These are phyloP conservation scores for Euwallacea similis DNA, from an alignment of 1,140 invertebrate species.

Conservation along the genomic window DNA sequence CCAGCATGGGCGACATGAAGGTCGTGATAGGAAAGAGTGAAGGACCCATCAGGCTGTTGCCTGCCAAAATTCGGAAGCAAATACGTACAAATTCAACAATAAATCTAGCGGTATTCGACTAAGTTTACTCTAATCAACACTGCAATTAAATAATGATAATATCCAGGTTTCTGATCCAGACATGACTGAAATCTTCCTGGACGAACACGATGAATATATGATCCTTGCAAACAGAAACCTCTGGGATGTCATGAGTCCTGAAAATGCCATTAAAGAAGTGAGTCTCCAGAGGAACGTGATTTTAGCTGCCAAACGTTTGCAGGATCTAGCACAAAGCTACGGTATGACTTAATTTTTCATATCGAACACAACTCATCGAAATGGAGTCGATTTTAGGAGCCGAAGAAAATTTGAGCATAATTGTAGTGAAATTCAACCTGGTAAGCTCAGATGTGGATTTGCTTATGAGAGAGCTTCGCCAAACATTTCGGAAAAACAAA, in stretches of 20 bases:
- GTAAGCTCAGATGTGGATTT: slow-evolving; percentile 68
- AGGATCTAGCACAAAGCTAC: slow-evolving; percentile 81
- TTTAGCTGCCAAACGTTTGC: slow-evolving; percentile 75
- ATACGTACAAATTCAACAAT: slow-evolving; percentile 66
- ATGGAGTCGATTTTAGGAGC: slow-evolving; percentile 54
- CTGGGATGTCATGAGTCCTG: slow-evolving; percentile 75
- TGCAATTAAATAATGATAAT: background rate
- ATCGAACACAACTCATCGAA: background rate
- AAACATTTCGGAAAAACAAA: slow-evolving; percentile 66
- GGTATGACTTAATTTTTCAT: slow-evolving; percentile 44
- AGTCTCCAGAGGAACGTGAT: slow-evolving; percentile 73
- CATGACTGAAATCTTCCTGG: slow-evolving; percentile 70
- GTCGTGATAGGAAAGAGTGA: slow-evolving; percentile 69
- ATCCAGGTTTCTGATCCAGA: slow-evolving; percentile 65
- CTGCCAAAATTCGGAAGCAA: slow-evolving; percentile 60
- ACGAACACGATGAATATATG: slow-evolving; percentile 80
- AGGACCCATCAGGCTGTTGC: slow-evolving; percentile 62
- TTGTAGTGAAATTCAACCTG: slow-evolving; percentile 71
- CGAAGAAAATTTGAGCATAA: slow-evolving; percentile 77
- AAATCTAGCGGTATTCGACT: slow-evolving; percentile 60
- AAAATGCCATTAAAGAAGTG: slow-evolving; percentile 75
- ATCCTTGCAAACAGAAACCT: slow-evolving; percentile 77
- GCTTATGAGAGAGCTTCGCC: slow-evolving; percentile 73
- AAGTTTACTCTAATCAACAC: background rate
- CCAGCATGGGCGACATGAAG: slow-evolving; percentile 71